Conservation (phyloP, 1,140 invertebrate genomes). For the Ctenoplectra terminalis region DNA sequence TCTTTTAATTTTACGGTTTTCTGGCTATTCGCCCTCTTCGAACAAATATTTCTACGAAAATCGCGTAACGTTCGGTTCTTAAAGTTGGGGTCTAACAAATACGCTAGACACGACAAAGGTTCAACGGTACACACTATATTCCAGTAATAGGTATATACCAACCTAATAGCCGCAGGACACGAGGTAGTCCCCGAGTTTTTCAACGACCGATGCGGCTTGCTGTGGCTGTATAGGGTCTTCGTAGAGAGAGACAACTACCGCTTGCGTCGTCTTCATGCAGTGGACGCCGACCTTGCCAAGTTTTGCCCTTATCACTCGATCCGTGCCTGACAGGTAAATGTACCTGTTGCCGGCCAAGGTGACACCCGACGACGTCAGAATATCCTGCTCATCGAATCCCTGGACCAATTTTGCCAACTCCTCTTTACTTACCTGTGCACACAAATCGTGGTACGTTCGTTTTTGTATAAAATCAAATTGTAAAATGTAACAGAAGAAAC, state of each 20-base stretch:
- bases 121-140: not conserved
- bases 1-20: not conserved
- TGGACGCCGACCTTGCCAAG: conserved; percentile 95
- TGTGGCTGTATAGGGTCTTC: conserved; percentile 97
- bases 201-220: conserved; percentile 96
- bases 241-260: conserved; percentile 95
- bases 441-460: conserved; percentile 13
- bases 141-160: conserved; percentile 62
- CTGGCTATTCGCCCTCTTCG: not conserved
- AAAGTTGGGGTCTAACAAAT: not conserved
- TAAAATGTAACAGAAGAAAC: no score
- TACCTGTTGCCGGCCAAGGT: conserved; percentile 94
- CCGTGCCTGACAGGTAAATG: conserved; percentile 96
- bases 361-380: conserved; percentile 92
- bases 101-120: not conserved
- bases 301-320: conserved; percentile 95
- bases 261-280: conserved; percentile 97
- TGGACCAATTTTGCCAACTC: conserved; percentile 93
- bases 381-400: conserved; percentile 93
- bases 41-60: not conserved
- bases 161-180: conserved; percentile 96
- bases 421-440: conserved; percentile 92
- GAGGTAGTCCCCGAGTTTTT: conserved; percentile 98
- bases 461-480: not conserved
- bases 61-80: not conserved